These are phyloP conservation scores for Xenus cinereus DNA, from an alignment of 2,113 vertebrate species.

Conservation along the genomic window DNA sequence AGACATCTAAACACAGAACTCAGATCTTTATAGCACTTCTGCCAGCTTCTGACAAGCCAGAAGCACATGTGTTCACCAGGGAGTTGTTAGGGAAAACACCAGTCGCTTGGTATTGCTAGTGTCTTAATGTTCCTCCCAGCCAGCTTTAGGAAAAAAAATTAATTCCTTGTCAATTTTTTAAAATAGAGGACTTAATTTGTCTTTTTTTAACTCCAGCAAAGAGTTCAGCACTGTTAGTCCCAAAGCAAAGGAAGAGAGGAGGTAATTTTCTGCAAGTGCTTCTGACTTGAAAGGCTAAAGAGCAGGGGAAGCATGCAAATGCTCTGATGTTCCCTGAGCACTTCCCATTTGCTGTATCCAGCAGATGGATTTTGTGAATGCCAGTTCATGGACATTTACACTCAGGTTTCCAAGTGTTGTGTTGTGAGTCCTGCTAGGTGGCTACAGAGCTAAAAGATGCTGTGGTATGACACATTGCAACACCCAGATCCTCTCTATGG, in stretches of 20 bases:
- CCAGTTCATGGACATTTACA: not conserved
- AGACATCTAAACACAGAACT: not conserved
- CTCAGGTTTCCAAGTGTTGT: accelerated
- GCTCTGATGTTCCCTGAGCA: not conserved
- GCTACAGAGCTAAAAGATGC: not conserved
- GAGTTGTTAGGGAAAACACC: not conserved
- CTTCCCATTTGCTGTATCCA: not conserved
- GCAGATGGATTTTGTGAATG: not conserved
- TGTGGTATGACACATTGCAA: not conserved
- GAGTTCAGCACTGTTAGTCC: not conserved
- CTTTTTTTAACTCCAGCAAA: not conserved
- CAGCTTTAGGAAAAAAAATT: not conserved
- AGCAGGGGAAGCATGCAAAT: not conserved
- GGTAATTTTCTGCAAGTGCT: not conserved
- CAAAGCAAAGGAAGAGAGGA: not conserved
- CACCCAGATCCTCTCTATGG: not conserved
- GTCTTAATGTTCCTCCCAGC: not conserved
- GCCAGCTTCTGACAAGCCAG: not conserved
- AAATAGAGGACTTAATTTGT: not conserved
- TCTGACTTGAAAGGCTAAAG: not conserved
- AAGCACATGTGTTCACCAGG: not conserved
- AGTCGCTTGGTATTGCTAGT: not conserved
- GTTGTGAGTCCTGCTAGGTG: not conserved
- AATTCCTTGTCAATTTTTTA: not conserved
- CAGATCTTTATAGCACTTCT: not conserved